Conservation (phyloP, 2,797 vertebrate species). For the Periophthalmus magnuspinnatus region DNA sequence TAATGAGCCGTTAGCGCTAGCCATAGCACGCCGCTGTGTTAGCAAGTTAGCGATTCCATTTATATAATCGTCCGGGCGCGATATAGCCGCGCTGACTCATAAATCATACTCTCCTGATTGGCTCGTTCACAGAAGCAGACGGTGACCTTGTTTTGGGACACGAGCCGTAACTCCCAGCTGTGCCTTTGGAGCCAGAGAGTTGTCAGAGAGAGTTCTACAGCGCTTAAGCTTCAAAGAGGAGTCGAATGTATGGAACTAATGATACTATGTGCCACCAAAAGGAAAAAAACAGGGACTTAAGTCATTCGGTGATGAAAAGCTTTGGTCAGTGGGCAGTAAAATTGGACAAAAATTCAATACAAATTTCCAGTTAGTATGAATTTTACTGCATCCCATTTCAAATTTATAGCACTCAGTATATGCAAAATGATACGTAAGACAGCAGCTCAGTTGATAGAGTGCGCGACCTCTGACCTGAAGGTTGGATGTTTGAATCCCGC, state of each 20-base stretch:
- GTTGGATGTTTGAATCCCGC: too few relatives aligned
- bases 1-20: conserved; percentile 35
- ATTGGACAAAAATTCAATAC: neutral
- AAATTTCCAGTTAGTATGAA: neutral
- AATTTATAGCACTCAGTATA: neutral
- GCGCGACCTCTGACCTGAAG: too few relatives aligned
- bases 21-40: conserved; percentile 40
- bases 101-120: conserved; percentile 58
- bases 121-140: conserved; percentile 38
- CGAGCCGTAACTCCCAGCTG: neutral
- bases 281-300: neutral
- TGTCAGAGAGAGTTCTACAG: conserved; percentile 43
- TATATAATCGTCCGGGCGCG: conserved; percentile 47
- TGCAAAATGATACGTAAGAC: too few relatives aligned
- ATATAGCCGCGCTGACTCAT: conserved; percentile 49
- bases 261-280: neutral
- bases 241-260: conserved; percentile 31
- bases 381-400: neutral
- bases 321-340: neutral
- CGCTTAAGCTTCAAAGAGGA: conserved; percentile 19
- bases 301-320: neutral
- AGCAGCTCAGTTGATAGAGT: too few relatives aligned
- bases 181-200: conserved; percentile 51
- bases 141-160: conserved; percentile 57
- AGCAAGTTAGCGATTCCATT: conserved; percentile 47